These are phyloP conservation scores for Tachuris rubrigastra DNA, from an alignment of 2,113 vertebrate species.

Conservation along the genomic window DNA sequence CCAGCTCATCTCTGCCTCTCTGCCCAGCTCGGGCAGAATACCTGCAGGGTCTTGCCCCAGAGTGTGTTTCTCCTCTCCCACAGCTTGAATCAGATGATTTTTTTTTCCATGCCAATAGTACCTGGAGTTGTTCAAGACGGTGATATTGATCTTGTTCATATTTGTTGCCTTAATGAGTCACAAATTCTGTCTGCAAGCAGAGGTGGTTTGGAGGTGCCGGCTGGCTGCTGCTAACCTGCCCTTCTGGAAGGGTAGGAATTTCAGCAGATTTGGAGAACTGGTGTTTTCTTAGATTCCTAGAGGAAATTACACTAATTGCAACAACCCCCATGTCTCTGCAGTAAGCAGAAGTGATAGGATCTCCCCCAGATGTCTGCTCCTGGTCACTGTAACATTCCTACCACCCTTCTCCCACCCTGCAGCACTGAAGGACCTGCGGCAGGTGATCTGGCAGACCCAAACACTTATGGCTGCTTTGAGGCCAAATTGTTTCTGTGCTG, in stretches of 20 bases:
- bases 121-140: not conserved
- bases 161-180: constrained; percentile 63
- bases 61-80: not conserved
- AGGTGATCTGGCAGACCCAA: not conserved
- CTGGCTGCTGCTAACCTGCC: constrained; percentile 26
- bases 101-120: not conserved
- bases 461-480: not conserved
- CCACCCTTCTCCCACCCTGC: not conserved
- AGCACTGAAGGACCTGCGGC: not conserved
- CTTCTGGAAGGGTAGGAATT: constrained; percentile 54
- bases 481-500: not conserved
- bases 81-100: not conserved
- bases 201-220: constrained; percentile 16
- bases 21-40: not conserved
- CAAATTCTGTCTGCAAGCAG: constrained; percentile 49
- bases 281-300: constrained; percentile 37
- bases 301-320: constrained; percentile 33
- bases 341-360: not conserved
- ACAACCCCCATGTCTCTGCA: not conserved
- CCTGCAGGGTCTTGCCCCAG: constrained; percentile 17
- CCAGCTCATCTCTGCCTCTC: not conserved
- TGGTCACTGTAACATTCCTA: not conserved
- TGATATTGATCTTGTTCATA: constrained; percentile 51
- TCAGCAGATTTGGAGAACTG: not conserved
- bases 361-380: not conserved